Conservation (phyloP, 2,113 vertebrate genomes). For the Grammomys dolichurus region DNA sequence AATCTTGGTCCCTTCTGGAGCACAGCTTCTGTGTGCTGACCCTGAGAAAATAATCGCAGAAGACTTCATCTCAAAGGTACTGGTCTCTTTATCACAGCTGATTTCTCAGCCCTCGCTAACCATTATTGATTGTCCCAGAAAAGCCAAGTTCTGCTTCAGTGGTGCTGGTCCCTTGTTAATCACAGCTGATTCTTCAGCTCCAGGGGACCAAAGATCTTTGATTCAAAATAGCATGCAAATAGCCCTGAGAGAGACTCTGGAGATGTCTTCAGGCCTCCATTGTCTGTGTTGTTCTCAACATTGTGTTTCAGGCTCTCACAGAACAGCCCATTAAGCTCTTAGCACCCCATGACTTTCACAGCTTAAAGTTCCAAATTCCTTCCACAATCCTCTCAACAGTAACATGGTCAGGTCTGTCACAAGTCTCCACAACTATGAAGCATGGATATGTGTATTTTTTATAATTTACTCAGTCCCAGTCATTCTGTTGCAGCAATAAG, state of each 20-base stretch:
- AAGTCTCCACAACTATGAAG: neutral
- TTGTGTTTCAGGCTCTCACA: neutral
- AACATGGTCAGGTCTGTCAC: neutral
- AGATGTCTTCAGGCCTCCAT: neutral
- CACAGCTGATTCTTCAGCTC: neutral
- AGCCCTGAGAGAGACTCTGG: neutral
- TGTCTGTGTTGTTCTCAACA: neutral
- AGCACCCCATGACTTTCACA: too few relatives aligned
- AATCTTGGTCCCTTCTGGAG: neutral
- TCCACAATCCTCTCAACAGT: neutral
- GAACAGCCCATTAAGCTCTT: neutral
- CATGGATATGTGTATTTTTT: too few relatives aligned
- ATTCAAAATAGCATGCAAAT: neutral
- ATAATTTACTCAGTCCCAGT: too few relatives aligned
- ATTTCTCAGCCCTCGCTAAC: neutral
- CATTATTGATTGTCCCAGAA: neutral
- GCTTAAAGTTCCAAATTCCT: neutral
- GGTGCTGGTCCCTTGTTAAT: neutral
- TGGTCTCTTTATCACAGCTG: neutral
- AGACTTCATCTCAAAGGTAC: neutral
- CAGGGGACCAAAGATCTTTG: neutral
- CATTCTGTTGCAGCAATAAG: too few relatives aligned
- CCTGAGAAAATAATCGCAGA: neutral
- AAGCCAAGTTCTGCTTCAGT: neutral
- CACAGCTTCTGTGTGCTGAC: neutral